Evolutionary conservation across 2,888 invertebrate species (phyloP).

Genomic region (Lasioglossum lativentre): DNA sequence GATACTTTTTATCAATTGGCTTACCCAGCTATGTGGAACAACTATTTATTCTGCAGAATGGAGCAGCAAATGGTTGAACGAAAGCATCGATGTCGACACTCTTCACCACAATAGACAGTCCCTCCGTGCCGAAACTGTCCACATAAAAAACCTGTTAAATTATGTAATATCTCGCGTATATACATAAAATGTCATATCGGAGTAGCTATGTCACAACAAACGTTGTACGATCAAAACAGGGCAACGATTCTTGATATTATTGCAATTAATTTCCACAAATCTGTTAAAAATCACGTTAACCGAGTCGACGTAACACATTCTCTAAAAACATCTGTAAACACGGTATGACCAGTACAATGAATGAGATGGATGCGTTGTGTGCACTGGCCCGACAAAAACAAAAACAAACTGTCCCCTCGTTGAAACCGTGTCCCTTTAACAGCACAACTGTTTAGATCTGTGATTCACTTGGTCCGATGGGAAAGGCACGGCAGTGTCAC

Average conservation of each 20-base stretch:
- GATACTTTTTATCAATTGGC: conserved; percentile 61
- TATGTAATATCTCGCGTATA: neutral
- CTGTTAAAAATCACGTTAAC: neutral
- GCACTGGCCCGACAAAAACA: neutral
- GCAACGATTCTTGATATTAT: neutral
- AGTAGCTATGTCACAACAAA: conserved; percentile 18
- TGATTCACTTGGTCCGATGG: neutral
- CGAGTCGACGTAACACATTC: neutral
- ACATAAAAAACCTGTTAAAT: neutral
- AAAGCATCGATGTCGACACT: conserved; percentile 30
- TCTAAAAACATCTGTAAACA: neutral
- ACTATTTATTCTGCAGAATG: conserved; percentile 75
- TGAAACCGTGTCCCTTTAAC: neutral
- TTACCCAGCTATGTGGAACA: conserved; percentile 69
- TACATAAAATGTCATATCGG: neutral
- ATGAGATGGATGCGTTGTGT: neutral
- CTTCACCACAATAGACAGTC: conserved; percentile 31
- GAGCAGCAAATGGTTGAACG: conserved; percentile 47
- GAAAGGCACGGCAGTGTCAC: neutral
- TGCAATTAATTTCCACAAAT: neutral
- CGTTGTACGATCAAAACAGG: neutral
- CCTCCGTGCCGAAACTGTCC: conserved; percentile 36
- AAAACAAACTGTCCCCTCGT: neutral
- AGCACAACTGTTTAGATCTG: neutral
- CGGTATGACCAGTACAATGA: neutral